Conservation (phyloP, 1,140 invertebrate genomes). For the Meloidogyne hapla region DNA sequence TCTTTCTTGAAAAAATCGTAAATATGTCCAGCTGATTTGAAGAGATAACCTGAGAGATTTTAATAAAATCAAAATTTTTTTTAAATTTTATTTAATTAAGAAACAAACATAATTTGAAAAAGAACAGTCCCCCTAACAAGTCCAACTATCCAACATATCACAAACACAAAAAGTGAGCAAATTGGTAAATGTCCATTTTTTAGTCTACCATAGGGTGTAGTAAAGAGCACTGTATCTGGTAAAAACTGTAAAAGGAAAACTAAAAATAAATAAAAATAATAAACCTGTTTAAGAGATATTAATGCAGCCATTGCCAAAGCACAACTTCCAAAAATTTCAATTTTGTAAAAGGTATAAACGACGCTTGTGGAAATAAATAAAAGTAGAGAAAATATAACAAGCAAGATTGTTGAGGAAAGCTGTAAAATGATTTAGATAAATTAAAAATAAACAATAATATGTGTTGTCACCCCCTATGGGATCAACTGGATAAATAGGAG, state of each 20-base stretch:
- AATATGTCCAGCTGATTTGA: conserved; percentile 59
- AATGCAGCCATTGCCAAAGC: conserved; percentile 51
- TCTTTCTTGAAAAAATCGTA: conserved; percentile 54
- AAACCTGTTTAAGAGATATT: conserved; percentile 57
- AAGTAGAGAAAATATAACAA: conserved; percentile 35
- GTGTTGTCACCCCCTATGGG: too few species aligned
- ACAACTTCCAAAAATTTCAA: conserved; percentile 46
- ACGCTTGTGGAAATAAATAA: conserved; percentile 36
- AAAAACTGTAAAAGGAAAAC: conserved; percentile 51
- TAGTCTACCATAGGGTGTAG: conserved; percentile 54
- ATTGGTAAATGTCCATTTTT: conserved; percentile 62
- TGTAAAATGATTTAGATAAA: conserved; percentile 35
- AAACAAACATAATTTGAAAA: conserved; percentile 46
- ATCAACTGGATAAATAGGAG: too few species aligned
- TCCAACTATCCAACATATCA: conserved; percentile 40
- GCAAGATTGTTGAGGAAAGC: conserved; percentile 42
- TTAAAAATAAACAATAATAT: neutral
- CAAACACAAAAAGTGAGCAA: conserved; percentile 21
- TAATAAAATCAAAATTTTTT: conserved; percentile 14
- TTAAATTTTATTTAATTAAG: conserved; percentile 13
- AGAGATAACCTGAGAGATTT: conserved; percentile 37
- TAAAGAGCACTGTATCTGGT: conserved; percentile 56
- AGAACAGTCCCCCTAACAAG: conserved; percentile 37
- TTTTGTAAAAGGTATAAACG: conserved; percentile 50
- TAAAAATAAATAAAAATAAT: neutral